Conservation (phyloP, 2,113 vertebrate genomes). For the Motacilla alba region DNA sequence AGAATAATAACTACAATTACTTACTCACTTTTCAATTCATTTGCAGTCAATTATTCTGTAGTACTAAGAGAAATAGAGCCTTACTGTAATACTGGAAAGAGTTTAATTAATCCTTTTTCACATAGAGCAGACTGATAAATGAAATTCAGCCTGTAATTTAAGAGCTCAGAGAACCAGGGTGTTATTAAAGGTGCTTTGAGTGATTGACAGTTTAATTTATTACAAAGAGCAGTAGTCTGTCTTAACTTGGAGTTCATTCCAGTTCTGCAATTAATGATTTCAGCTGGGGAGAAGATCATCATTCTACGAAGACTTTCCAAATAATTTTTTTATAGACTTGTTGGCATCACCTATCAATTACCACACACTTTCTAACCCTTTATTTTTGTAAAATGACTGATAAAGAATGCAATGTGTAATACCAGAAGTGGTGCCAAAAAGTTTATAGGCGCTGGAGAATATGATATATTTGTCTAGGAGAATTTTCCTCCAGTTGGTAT, state of each 20-base stretch:
- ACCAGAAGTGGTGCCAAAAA: background rate
- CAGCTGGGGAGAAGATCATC: slow-evolving; percentile 9
- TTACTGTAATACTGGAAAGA: slow-evolving; percentile 58
- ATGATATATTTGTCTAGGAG: slow-evolving; percentile 63
- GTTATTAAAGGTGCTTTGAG: slow-evolving; percentile 66
- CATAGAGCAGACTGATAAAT: slow-evolving; percentile 77
- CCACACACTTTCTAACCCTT: background rate
- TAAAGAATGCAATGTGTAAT: background rate
- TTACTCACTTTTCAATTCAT: slow-evolving; percentile 64
- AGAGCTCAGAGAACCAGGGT: slow-evolving; percentile 64
- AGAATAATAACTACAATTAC: slow-evolving; percentile 80
- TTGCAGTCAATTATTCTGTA: slow-evolving; percentile 65
- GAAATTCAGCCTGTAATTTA: slow-evolving; percentile 79
- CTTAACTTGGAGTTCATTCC: slow-evolving; percentile 47
- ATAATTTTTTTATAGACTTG: background rate
- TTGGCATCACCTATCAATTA: background rate
- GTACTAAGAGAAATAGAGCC: slow-evolving; percentile 60
- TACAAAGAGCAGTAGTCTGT: slow-evolving; percentile 65
- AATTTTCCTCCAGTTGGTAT: slow-evolving; percentile 49
- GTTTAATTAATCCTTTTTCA: slow-evolving; percentile 81
- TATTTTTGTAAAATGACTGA: background rate
- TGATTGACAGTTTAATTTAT: slow-evolving; percentile 80
- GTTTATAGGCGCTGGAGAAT: slow-evolving; percentile 7
- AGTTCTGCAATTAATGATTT: slow-evolving; percentile 68
- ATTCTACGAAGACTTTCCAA: background rate